Base-by-base conservation (phyloP, 2,113 vertebrate genomes). In the Nyctereutes procyonoides region DNA sequence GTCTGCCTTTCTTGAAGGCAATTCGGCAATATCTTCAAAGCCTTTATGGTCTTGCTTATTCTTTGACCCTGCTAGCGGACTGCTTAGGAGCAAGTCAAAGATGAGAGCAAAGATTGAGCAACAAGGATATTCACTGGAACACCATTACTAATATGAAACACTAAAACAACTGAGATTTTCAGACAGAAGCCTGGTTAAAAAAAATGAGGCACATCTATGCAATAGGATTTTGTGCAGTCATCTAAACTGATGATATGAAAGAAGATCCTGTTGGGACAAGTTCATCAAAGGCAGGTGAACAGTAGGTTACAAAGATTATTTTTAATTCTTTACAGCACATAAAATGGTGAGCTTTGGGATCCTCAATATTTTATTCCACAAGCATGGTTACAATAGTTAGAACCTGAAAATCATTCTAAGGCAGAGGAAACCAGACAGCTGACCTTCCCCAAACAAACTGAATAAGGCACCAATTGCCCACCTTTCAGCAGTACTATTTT, bases 361-460 rank as follows among this genome's bases (percentile, higher is more conserved):
- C 15, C 51, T 90, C 67, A 16, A 15, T 4, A 43, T 58, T 92
- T 77, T 58, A 62, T 56, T 94, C 30, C 35, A 77, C 51, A 81
- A 85, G 10, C 30, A 15, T 17, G 22, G 26, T 30, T 87, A 4
- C 13, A 85, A 58, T 32, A 71, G 20, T 71, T 96, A 53, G 30
- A 90, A 76, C 8, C 26, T 87, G 17, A 77, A 79, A 89, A 55
- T 93, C 35, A 73, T 76, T 95, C 24, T 48, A 84, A 91, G n/a
- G 38, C 22, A 60, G 15, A 81, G 24, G 13, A 93, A 92, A 81
- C 8, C 30, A 63, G 62, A 73, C 13, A 81, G 3, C 22, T 43
- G 20, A 19, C 48, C 53, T 65, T 62, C 65, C 24, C 53, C 58
- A 82, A 76, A 84, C 28, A 63, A 93, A 55, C 12, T 71, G 32